Base-by-base conservation (phyloP, 2,797 vertebrate species). In the Gephyroberyx darwinii region DNA sequence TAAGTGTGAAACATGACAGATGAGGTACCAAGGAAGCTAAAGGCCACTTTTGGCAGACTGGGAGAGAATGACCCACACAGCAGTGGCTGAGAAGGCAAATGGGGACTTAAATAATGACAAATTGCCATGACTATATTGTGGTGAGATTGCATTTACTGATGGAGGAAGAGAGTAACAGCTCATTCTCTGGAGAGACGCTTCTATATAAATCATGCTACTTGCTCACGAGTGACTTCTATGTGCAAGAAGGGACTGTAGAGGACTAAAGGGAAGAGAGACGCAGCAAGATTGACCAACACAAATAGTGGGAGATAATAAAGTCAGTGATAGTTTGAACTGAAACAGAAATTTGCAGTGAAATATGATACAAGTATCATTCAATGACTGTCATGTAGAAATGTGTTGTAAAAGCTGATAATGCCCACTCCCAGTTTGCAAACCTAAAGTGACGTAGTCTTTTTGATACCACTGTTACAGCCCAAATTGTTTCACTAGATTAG, bases 101-200 rank as follows among this genome's bases (percentile, higher is more conserved):
- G 72, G 74, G 76, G 81, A 84, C 83, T 87, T 91, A 92, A 92
- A 93, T 92, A 93, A 93, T 93, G 91, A 93, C 88, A 90, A 93
- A 93, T 92, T 87, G 86, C 86, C 57, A 3, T 26, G 54, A 83
- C 71, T 58, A 83, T 86, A 84, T 86, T 83, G 87, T 84, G 82
- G 86, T 86, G 86, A 90, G 88, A 93, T 93, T 92, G 89, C 87
- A 91, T 92, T 93, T 90, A 89, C 82, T 83, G 91, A 89, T 81
- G 81, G 89, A 85, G 84, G 86, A 78, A 84, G 84, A 87, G 85
- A 88, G 86, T 77, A 92, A 89, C 86, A 88, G 83, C 88, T 90
- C 71, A 84, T 86, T 92, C 90, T 89, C 86, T 59, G 67, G 88
- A 86, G 84, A 86, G 78, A 82, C 83, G 80, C 83, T 76, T 75